phyloP scores from a whole-genome alignment of 2,888 invertebrate genomes.

The Chaetoderma sp. region DNA sequence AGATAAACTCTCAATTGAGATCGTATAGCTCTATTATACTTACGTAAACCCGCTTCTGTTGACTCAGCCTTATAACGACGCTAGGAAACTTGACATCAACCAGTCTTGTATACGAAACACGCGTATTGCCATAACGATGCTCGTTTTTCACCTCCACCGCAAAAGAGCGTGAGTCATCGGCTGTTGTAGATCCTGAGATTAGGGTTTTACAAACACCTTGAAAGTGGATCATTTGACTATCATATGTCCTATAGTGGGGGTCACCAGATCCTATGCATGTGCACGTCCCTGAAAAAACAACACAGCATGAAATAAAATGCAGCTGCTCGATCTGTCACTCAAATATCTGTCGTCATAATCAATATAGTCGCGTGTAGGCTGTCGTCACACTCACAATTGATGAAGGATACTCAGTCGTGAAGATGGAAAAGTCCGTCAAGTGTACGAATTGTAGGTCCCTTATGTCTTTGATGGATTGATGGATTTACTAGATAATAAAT shows the following conservation, averaged over 20 bases:
- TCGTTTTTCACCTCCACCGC: conserved; percentile 24
- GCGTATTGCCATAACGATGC: conserved; percentile 1
- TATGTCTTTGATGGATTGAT: too few relatives aligned
- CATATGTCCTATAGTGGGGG: conserved; percentile 55
- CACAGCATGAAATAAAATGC: neutral
- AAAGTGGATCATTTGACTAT: conserved; percentile 41
- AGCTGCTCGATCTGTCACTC: too few relatives aligned
- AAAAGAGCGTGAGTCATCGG: conserved; percentile 15
- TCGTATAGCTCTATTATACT: too few relatives aligned
- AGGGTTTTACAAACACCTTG: conserved; percentile 52
- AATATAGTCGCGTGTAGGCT: too few relatives aligned
- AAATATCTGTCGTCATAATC: too few relatives aligned
- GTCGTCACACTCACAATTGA: too few relatives aligned
- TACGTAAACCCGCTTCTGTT: conserved; percentile 29
- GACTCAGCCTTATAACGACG: neutral
- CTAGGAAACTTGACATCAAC: conserved; percentile 15
- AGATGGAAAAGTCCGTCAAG: too few relatives aligned
- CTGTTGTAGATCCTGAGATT: conserved; percentile 35
- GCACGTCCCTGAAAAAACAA: conserved; percentile 13
- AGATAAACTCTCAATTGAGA: too few relatives aligned
- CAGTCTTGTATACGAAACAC: conserved; percentile 16
- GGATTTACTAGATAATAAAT: too few relatives aligned
- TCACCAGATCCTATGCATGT: conserved; percentile 40
- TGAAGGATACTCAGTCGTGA: too few relatives aligned
- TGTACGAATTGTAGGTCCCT: too few relatives aligned